These are phyloP conservation scores for Spermophilus dauricus DNA, from an alignment of 2,113 vertebrate species.

Conservation along the genomic window DNA sequence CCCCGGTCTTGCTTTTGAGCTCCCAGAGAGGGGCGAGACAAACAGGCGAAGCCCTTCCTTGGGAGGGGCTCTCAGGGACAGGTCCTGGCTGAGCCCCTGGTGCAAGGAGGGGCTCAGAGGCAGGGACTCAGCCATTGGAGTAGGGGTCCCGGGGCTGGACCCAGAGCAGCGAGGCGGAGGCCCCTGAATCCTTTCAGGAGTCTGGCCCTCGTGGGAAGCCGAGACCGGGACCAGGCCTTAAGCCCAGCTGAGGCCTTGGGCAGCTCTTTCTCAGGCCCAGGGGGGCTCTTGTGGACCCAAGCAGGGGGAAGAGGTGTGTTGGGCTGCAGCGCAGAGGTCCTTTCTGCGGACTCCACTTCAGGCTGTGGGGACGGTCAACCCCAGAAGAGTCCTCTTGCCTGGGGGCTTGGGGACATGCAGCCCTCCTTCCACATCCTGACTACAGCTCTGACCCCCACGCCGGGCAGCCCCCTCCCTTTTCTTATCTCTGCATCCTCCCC, in stretches of 20 bases:
- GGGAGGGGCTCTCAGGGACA: too few species aligned
- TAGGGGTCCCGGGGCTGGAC: background rate
- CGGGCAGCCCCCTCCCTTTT: background rate
- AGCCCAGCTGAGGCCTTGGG: background rate
- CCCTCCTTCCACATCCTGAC: background rate
- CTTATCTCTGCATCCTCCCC: background rate
- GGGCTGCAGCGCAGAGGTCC: background rate
- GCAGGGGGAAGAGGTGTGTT: background rate
- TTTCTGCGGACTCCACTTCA: too few species aligned
- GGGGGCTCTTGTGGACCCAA: background rate
- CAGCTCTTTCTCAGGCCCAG: background rate
- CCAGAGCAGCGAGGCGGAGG: background rate
- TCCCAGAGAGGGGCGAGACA: too few species aligned
- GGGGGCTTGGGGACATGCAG: fast-evolving
- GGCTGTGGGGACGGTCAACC: background rate
- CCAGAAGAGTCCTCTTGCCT: background rate
- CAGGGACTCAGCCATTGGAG: background rate
- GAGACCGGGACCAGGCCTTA: background rate
- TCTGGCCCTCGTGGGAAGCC: too few species aligned
- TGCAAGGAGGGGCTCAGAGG: too few species aligned
- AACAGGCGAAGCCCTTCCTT: background rate
- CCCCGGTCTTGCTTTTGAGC: background rate
- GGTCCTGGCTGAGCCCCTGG: background rate
- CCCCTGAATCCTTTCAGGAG: background rate
- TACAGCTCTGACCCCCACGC: too few species aligned